Percentiles rank a stretch among this genome's conserved stretches.
phyloP scores from a whole-genome alignment of 2,888 invertebrate genomes.

The Muscina levida region DNA sequence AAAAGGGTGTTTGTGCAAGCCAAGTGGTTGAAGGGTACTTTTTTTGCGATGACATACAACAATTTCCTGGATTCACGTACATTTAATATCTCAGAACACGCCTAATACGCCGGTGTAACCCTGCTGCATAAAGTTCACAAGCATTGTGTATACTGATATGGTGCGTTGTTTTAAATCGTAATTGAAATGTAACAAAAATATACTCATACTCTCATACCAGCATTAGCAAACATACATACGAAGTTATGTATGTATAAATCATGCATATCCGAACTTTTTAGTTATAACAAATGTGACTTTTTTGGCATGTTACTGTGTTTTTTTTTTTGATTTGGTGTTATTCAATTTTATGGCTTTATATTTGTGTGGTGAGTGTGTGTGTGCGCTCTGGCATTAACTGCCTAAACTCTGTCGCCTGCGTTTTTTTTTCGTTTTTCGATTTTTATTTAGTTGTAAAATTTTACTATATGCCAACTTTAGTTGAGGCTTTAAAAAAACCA shows the following conservation, averaged over 20 bases:
- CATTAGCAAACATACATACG: too few species aligned
- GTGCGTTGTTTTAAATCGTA: too few species aligned
- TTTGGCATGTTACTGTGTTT: background rate
- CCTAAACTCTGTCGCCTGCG: background rate
- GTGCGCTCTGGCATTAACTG: constrained; percentile 1
- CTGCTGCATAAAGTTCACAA: too few species aligned
- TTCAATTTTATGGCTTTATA: background rate
- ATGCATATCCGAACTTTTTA: too few species aligned
- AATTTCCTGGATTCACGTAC: constrained; percentile 1
- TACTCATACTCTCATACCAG: too few species aligned
- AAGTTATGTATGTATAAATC: too few species aligned
- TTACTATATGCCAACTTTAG: constrained; percentile 20
- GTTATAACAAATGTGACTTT: constrained; percentile 8
- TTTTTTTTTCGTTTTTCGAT: background rate
- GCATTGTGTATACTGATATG: too few species aligned
- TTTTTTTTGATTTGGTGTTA: constrained; percentile 4
- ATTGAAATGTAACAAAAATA: too few species aligned
- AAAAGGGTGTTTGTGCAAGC: too few species aligned
- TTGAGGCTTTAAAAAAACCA: too few species aligned
- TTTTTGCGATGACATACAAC: background rate
- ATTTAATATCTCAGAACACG: background rate
- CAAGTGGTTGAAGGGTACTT: too few species aligned
- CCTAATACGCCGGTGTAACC: too few species aligned
- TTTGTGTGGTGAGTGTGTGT: background rate
- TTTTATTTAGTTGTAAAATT: background rate